Evolutionary conservation across 64 coral and sea anemone genomes (phyloP), one percentile per base, ranked within the genome.

Genomic region (Actinia tenebrosa): DNA sequence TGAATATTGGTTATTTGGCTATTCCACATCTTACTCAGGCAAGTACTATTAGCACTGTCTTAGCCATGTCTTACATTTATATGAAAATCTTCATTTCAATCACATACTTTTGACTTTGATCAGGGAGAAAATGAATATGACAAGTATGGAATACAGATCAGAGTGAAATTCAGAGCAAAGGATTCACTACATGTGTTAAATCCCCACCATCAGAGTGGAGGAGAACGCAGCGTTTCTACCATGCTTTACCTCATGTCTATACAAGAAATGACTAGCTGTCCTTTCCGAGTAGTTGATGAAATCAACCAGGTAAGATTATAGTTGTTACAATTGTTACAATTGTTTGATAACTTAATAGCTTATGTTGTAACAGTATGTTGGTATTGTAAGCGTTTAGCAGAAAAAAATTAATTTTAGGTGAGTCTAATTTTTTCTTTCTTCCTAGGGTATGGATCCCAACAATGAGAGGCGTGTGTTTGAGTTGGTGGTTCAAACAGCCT

Each of bases 391-490:
- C 1, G 30, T 37, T 37, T 37, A 37, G 30, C 30, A 37, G 30
- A 37, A 37, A 37, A 37, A 37, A 37, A 37, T 37, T 37, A 37
- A 37, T 37, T 37, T 0, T 37, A 37, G 30, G 30, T 37, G 30
- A 37, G 30, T 37, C 30, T 37, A 37, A 37, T 37, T 58, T 58
- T 2, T 58, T 58, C 83, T 86, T 88, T 68, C n/a, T 62, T 84
- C n/a, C 10, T 18, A 99, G 97, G 97, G 97, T 66, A 99, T 99
- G 97, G 97, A 99, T 54, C 97, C 97, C 18, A 99, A 95, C 64
- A 99, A 99, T 95, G 97, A 99, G 56, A 92, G 97, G 37, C 89
- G 88, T 68, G 97, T 99, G 64, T 99, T 99, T 89, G 97, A 99
- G 56, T 64, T 99, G 52, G 93, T 99, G 16, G 97, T 95, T n/a